Base-by-base conservation (phyloP, 1,140 invertebrate genomes). In the Colletes gigas region DNA sequence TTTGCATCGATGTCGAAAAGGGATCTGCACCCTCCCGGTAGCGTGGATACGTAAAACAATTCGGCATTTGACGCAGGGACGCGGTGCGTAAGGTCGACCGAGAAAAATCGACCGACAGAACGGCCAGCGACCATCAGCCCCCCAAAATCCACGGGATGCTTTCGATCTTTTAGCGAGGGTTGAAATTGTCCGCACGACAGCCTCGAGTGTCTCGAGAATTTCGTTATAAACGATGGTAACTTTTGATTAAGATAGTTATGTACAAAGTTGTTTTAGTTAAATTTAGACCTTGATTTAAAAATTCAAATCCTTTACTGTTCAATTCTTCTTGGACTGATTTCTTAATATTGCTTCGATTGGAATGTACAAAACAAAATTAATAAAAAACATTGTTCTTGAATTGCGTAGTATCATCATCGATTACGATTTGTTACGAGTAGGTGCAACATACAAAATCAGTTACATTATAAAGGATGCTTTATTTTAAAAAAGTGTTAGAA, bases 1-100 rank as follows among this genome's bases (percentile, higher is more conserved):
- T 85, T 83, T 83, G 83, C 83, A 85, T 85, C 77, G 41, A 55
- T 71, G 60, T 21, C 66, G 70, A 52, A 39, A 55, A 79, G 82
- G 82, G 82, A 71, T 70, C 76, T 66, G 66, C 81, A 79, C 81
- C 82, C 77, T 75, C 59, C 55, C 47, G 9, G 52, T 1, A 30
- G n/a, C 41, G 50, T 15, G 30, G 66, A 55, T 73, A 83, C 78
- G 62, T 66, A 57, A 74, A 83, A 81, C 59, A 69, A 78, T 78
- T 78, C 76, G 76, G 17, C n/a, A 15, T 78, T 78, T 78, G 76
- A 78, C 68, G 57, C 50, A 52, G 47, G 70, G 41, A 14, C 47
- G 76, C 19, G 59, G 17, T 14, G 55, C 19, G 76, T 63, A 78
- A 78, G 57, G 76, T 71, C 68, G 57, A 47, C 50, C 14, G 67